Evolutionary conservation across 2,797 vertebrate genomes (phyloP).

Genomic region (Aeoliscus strigatus): DNA sequence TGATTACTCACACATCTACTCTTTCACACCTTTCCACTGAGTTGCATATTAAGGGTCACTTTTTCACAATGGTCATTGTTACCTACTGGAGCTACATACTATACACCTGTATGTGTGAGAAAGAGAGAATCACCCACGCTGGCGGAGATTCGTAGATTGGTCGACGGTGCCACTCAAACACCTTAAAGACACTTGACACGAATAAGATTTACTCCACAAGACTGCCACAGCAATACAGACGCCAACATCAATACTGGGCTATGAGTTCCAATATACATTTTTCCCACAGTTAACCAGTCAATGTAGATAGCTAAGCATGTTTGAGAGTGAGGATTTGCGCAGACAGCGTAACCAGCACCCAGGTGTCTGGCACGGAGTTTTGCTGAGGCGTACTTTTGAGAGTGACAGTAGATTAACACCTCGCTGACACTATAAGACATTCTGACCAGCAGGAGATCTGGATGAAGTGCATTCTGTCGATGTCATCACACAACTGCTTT

Average conservation of each 20-base stretch:
- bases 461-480: constrained; percentile 55
- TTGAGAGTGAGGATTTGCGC: constrained; percentile 41
- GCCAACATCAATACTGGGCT: constrained; percentile 71
- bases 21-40: constrained; percentile 73
- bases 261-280: constrained; percentile 63
- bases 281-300: constrained; percentile 73
- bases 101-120: constrained; percentile 63
- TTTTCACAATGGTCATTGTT: constrained; percentile 75
- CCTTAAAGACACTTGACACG: constrained; percentile 72
- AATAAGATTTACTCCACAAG: constrained; percentile 72
- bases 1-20: constrained; percentile 69
- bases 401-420: constrained; percentile 46
- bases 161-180: constrained; percentile 63
- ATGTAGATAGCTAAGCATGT: constrained; percentile 60
- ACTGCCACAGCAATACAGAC: constrained; percentile 73
- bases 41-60: constrained; percentile 80
- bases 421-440: constrained; percentile 31
- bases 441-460: constrained; percentile 49
- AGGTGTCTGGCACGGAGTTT: constrained; percentile 26
- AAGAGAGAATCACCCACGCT: constrained; percentile 38
- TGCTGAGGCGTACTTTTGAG: constrained; percentile 36
- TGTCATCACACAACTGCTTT: constrained; percentile 48
- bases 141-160: constrained; percentile 59
- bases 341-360: constrained; percentile 38
- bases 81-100: constrained; percentile 75